A percentile compares a stretch with the other conserved stretches of the same genome.
Conservation (phyloP, 2,797 vertebrate genomes). For the Pampus argenteus region DNA sequence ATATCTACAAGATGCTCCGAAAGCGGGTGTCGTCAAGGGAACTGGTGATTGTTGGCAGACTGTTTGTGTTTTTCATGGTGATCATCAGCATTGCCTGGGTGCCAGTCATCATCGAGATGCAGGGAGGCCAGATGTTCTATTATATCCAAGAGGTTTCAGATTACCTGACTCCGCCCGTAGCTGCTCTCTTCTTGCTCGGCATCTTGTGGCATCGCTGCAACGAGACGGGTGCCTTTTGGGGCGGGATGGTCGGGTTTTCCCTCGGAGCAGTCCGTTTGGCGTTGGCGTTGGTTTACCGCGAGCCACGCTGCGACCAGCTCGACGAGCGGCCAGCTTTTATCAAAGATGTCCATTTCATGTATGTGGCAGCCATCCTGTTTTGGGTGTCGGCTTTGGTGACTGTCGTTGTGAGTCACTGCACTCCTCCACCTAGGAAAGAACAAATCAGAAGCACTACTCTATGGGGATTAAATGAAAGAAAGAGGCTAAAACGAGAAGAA, state of each 20-base stretch:
- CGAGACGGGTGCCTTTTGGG: constrained; percentile 94
- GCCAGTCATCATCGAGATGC: constrained; percentile 96
- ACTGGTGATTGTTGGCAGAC: constrained; percentile 91
- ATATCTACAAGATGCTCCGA: constrained; percentile 92
- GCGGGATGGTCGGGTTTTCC: constrained; percentile 89
- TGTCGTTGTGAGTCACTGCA: constrained; percentile 90
- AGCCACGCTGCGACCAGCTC: constrained; percentile 89
- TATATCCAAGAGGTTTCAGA: constrained; percentile 95
- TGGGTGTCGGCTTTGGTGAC: constrained; percentile 90
- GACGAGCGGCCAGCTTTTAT: constrained; percentile 92
- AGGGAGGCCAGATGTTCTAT: constrained; percentile 97
- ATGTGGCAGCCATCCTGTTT: constrained; percentile 91
- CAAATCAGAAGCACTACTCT: constrained; percentile 91
- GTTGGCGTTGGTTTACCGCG: constrained; percentile 91
- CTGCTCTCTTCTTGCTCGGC: constrained; percentile 93
- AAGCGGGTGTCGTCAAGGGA: constrained; percentile 86
- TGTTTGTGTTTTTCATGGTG: constrained; percentile 95
- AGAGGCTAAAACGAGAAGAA: constrained; percentile 24
- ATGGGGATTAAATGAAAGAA: constrained; percentile 85
- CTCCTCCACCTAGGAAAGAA: constrained; percentile 87
- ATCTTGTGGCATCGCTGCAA: constrained; percentile 96
- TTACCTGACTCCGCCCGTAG: constrained; percentile 95
- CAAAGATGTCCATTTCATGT: constrained; percentile 95
- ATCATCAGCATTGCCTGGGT: constrained; percentile 96
- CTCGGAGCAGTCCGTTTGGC: constrained; percentile 88